phyloP scores from a whole-genome alignment of 2,888 invertebrate genomes.

The Hyalella azteca region DNA sequence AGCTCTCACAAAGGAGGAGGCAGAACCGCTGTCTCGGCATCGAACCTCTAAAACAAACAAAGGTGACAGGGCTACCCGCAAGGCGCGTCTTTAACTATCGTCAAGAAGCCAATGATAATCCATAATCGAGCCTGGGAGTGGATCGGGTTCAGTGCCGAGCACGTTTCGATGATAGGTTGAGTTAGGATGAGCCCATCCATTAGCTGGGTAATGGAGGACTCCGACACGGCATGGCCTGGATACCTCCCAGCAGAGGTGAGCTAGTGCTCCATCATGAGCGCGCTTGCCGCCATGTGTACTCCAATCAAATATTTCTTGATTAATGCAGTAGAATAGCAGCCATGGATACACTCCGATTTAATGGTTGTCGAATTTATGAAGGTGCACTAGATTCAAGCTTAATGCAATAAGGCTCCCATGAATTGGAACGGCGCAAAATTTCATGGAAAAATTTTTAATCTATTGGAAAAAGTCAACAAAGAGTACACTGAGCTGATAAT shows the following conservation, averaged over 20 bases:
- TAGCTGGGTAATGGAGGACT: neutral
- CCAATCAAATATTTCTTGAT: too few relatives aligned
- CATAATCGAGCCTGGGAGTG: neutral
- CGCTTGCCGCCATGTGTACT: too few relatives aligned
- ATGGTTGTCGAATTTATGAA: too few relatives aligned
- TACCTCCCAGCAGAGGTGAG: neutral
- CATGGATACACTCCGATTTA: too few relatives aligned
- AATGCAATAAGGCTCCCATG: too few relatives aligned
- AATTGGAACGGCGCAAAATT: too few relatives aligned
- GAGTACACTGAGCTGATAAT: too few relatives aligned
- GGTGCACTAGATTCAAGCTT: too few relatives aligned
- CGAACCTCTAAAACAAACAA: constrained; percentile 32
- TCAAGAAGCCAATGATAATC: neutral
- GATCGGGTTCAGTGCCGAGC: neutral
- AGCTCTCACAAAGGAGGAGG: constrained; percentile 16
- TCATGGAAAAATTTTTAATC: too few relatives aligned
- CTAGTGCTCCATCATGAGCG: neutral
- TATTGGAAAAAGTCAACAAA: too few relatives aligned
- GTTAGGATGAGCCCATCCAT: neutral
- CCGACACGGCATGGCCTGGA: neutral
- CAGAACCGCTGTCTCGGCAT: constrained; percentile 14
- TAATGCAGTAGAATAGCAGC: too few relatives aligned
- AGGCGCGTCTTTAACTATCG: neutral
- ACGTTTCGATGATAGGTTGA: neutral
- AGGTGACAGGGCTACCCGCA: constrained; percentile 18